A percentile compares a stretch with the other conserved stretches of the same genome.
Conservation (phyloP, 2,113 vertebrate genomes). For the Asarcornis scutulata region DNA sequence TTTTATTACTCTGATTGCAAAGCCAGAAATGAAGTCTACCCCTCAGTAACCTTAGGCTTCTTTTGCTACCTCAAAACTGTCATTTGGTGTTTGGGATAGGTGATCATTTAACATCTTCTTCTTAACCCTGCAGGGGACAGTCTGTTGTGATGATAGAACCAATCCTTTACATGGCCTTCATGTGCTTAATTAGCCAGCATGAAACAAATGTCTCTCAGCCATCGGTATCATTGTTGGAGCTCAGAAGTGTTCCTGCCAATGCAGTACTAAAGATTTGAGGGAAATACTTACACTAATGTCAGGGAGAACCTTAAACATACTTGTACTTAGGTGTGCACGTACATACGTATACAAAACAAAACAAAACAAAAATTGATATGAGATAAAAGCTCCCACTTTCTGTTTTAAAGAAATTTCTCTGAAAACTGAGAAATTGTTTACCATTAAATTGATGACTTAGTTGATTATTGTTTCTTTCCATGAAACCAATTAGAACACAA, state of each 20-base stretch:
- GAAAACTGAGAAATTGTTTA: neutral
- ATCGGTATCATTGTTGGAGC: neutral
- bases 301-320: neutral
- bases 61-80: conserved; percentile 4
- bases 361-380: neutral
- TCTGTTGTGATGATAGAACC: conserved; percentile 32
- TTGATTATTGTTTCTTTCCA: neutral
- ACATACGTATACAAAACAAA: neutral
- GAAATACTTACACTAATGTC: neutral
- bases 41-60: neutral
- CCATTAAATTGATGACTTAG: neutral
- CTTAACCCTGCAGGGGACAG: conserved; percentile 54
- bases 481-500: neutral
- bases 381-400: neutral
- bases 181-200: neutral
- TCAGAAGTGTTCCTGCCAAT: neutral
- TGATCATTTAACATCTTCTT: neutral
- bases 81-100: conserved; percentile 39
- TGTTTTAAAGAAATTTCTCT: neutral
- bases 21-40: neutral
- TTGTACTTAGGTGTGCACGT: rapidly evolving
- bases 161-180: conserved; percentile 20
- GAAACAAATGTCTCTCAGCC: conserved; percentile 27
- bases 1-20: neutral
- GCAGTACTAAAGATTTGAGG: neutral